phyloP scores from a whole-genome alignment of 2,797 vertebrate genomes.

The Luscinia megarhynchos region DNA sequence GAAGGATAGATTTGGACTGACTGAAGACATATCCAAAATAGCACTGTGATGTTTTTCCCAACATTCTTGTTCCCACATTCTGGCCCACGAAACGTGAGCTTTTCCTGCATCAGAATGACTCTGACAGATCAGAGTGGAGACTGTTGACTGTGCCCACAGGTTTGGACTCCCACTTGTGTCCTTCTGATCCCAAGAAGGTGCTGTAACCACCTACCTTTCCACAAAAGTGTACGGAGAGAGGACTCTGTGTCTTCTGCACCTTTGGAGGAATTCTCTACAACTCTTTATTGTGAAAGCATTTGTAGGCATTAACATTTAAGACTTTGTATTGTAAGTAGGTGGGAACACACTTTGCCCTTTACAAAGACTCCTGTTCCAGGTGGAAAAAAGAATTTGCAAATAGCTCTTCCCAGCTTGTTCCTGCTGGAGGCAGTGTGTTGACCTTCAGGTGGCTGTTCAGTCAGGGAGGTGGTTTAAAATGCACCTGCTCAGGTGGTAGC shows the following conservation, averaged over 20 bases:
- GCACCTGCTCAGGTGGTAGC: background rate
- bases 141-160: background rate
- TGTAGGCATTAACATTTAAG: background rate
- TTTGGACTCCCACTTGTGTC: background rate
- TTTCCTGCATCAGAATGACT: background rate
- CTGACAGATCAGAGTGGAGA: conserved; percentile 1
- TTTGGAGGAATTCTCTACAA: background rate
- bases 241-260: background rate
- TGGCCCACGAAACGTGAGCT: background rate
- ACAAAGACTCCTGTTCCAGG: background rate
- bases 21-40: background rate
- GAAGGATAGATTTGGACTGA: background rate
- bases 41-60: background rate
- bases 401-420: background rate
- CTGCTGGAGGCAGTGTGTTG: background rate
- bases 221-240: background rate
- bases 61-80: background rate
- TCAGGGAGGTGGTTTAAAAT: background rate
- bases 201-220: background rate
- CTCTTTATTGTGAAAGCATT: background rate
- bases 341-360: background rate
- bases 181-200: background rate
- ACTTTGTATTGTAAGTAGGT: background rate
- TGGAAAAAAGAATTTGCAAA: background rate
- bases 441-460: background rate